These are phyloP conservation scores for Motacilla tschutschensis DNA, from an alignment of 2,113 vertebrate genomes.

Conservation along the genomic window DNA sequence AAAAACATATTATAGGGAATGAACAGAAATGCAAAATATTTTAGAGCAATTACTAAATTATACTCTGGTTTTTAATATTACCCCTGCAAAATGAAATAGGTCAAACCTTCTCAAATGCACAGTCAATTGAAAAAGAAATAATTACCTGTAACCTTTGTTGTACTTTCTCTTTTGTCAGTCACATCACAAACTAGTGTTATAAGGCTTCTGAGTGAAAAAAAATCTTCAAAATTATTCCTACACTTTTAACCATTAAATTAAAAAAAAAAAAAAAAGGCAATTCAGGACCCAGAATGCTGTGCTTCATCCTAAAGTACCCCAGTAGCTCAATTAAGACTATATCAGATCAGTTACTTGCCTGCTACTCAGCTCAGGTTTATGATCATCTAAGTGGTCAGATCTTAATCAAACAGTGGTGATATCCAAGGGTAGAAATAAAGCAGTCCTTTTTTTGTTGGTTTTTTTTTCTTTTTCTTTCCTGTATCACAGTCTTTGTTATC, in stretches of 20 bases:
- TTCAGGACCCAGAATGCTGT: background rate
- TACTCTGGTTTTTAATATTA: background rate
- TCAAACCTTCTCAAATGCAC: background rate
- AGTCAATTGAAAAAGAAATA: background rate
- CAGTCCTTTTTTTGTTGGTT: background rate
- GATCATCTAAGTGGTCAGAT: slow-evolving; percentile 7
- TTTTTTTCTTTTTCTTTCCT: background rate
- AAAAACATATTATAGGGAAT: background rate
- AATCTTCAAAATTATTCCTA: background rate
- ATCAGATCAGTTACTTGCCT: background rate
- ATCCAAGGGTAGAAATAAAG: background rate
- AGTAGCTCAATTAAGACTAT: background rate
- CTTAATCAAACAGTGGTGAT: background rate
- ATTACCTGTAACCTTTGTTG: background rate
- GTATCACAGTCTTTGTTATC: background rate
- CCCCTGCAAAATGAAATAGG: background rate
- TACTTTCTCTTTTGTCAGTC: background rate
- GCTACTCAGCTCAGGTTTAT: background rate
- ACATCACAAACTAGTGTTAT: background rate
- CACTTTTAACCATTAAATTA: background rate
- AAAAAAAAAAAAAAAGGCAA: background rate
- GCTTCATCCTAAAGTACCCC: background rate
- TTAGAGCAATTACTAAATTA: background rate
- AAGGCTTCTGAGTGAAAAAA: background rate
- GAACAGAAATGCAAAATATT: background rate